phyloP scores from a whole-genome alignment of 1,140 invertebrate species.

The Atta colombica region DNA sequence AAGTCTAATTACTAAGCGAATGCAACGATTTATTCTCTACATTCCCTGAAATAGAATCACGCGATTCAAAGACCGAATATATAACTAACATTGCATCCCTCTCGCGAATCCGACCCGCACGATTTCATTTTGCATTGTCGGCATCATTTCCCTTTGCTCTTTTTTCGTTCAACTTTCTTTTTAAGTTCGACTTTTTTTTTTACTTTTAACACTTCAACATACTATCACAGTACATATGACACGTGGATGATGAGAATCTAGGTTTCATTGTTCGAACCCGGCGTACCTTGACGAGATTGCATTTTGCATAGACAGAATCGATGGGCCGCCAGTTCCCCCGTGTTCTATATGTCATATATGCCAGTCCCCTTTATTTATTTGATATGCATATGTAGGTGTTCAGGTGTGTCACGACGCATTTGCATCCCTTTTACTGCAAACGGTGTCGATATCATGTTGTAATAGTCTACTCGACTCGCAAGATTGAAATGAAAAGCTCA shows the following conservation, averaged over 20 bases:
- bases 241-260: conserved; percentile 29
- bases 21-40: not conserved
- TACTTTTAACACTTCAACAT: conserved; percentile 10
- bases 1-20: conserved; percentile 23
- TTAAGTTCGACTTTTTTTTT: not conserved
- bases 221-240: conserved; percentile 11
- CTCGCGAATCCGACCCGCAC: not conserved
- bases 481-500: not conserved
- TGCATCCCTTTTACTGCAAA: not conserved
- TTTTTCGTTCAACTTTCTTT: not conserved
- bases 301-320: conserved; percentile 30
- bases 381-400: conserved; percentile 34
- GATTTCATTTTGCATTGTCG: conserved; percentile 14
- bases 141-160: not conserved
- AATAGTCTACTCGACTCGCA: conserved; percentile 10
- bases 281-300: not conserved
- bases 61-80: not conserved
- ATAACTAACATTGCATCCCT: conserved; percentile 20
- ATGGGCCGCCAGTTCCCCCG: not conserved
- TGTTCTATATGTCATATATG: not conserved
- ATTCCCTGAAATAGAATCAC: not conserved
- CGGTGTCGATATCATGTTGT: conserved; percentile 19
- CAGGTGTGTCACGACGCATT: not conserved
- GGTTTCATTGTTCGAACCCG: conserved; percentile 1
- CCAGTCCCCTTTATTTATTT: conserved; percentile 16